These are phyloP conservation scores for Acanthiza pusilla DNA, from an alignment of 2,797 vertebrate genomes.

Conservation along the genomic window DNA sequence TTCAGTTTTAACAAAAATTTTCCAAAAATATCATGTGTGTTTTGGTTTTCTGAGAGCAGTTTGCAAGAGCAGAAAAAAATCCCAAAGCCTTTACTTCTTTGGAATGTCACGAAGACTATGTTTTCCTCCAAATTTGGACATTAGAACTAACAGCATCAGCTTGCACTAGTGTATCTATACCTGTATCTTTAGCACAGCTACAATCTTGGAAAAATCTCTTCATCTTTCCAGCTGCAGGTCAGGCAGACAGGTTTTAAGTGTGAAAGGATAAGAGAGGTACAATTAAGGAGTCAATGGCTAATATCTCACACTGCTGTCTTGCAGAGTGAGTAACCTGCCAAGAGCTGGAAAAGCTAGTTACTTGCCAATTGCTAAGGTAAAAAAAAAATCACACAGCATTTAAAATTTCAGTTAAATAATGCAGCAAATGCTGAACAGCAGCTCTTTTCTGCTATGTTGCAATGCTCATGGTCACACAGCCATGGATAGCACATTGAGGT, in stretches of 20 bases:
- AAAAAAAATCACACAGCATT: background rate
- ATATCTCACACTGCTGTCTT: background rate
- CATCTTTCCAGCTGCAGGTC: background rate
- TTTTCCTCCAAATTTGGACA: background rate
- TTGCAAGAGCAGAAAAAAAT: background rate
- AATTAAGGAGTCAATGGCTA: background rate
- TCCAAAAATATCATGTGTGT: constrained; percentile 64
- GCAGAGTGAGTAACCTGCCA: background rate
- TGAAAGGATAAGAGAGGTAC: background rate
- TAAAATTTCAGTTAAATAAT: background rate
- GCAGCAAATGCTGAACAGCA: background rate
- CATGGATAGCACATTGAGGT: background rate
- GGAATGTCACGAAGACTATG: background rate
- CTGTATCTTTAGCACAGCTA: background rate
- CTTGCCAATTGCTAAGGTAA: background rate
- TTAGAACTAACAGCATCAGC: background rate
- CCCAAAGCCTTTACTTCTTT: background rate
- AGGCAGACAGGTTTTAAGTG: background rate
- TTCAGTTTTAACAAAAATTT: constrained; percentile 57
- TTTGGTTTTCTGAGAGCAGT: constrained; percentile 60
- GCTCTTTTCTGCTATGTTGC: background rate
- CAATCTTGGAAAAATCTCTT: background rate
- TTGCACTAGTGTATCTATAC: background rate
- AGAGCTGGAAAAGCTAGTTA: background rate
- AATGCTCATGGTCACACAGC: background rate